These are phyloP conservation scores for Koerneria pararmatus DNA, from an alignment of 2,888 invertebrate species.

Conservation along the genomic window DNA sequence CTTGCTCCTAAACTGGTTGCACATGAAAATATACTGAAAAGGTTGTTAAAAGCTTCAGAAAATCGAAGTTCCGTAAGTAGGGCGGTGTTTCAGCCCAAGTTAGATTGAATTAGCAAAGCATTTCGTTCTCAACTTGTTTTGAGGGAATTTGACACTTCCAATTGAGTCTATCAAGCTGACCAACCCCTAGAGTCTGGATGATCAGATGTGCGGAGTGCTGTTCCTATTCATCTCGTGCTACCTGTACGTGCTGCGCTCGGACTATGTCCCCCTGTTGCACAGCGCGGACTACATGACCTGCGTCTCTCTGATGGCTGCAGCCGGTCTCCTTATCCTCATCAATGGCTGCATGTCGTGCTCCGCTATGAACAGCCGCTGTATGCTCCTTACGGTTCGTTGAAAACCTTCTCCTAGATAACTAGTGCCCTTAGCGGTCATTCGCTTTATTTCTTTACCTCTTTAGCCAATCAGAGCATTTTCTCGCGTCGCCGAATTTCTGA, in stretches of 20 bases:
- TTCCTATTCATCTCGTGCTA: slow-evolving; percentile 25
- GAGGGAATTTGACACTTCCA: no score
- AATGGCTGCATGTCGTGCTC: slow-evolving; percentile 23
- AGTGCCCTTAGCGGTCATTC: not conserved
- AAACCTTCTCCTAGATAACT: not conserved
- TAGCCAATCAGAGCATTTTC: not conserved
- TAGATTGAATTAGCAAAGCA: no score
- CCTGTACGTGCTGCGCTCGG: slow-evolving; percentile 22
- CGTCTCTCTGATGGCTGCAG: slow-evolving; percentile 23
- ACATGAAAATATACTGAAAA: no score
- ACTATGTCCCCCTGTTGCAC: slow-evolving; percentile 21
- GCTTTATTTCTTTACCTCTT: not conserved
- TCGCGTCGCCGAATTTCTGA: no score
- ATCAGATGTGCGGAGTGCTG: slow-evolving; percentile 25
- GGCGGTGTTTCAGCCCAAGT: no score
- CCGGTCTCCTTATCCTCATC: slow-evolving; percentile 22
- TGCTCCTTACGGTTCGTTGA: slow-evolving; percentile 10
- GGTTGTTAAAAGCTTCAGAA: no score
- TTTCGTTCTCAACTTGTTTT: no score
- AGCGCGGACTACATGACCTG: slow-evolving; percentile 24
- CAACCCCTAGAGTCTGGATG: no score
- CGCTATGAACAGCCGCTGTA: slow-evolving; percentile 19
- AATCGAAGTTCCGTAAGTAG: no score
- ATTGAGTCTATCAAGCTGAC: no score
- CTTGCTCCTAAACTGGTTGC: no score